Evolutionary conservation across 1,140 invertebrate genomes (phyloP).

Genomic region (Drosophila burlai): DNA sequence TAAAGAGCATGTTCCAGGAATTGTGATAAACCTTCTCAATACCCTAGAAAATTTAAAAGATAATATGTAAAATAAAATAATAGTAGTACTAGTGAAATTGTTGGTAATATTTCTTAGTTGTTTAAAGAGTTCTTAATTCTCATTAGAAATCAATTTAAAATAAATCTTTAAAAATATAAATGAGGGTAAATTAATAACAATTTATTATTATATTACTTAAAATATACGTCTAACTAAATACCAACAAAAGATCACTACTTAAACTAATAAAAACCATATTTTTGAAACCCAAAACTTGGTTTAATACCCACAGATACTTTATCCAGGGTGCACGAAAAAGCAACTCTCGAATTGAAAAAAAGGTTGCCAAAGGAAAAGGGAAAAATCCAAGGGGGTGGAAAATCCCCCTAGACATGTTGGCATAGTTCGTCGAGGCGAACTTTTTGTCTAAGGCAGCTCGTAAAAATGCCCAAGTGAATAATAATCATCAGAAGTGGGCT

Average conservation of each 20-base stretch:
- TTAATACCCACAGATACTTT: neutral
- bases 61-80: neutral
- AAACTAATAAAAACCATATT: neutral
- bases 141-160: neutral
- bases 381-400: neutral
- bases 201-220: neutral
- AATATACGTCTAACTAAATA: too few species aligned
- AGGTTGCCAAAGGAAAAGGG: neutral
- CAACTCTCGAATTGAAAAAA: conserved; percentile 1
- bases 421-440: conserved; percentile 69
- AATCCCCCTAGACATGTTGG: conserved; percentile 70
- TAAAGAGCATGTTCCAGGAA: conserved; percentile 26
- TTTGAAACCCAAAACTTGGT: neutral
- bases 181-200: neutral
- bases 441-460: conserved; percentile 83
- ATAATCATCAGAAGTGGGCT: conserved; percentile 78
- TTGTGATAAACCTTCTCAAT: neutral
- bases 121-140: neutral
- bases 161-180: neutral
- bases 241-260: neutral
- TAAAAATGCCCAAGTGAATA: conserved; percentile 84
- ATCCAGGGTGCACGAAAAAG: conserved; percentile 3
- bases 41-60: neutral
- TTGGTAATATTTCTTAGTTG: neutral
- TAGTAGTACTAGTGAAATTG: neutral